A percentile compares a stretch with the other conserved stretches of the same genome.
Evolutionary conservation across 2,113 vertebrate species (phyloP).

Genomic region (Solea solea): DNA sequence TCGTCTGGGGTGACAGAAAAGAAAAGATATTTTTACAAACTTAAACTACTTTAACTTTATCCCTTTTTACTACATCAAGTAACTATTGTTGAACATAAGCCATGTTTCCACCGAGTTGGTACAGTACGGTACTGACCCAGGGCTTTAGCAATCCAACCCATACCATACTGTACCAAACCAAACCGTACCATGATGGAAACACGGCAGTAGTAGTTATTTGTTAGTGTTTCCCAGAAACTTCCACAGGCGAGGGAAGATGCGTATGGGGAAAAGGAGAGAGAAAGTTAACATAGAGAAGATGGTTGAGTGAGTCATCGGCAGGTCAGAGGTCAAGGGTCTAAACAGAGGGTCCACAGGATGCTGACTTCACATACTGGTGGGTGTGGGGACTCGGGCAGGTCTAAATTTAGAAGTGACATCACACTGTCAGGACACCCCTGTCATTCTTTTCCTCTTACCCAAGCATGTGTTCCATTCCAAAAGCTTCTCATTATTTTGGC

Average conservation of each 20-base stretch:
- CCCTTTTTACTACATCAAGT: too few species aligned
- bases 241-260: conserved; percentile 22
- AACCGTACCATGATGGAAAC: neutral
- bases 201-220: conserved; percentile 13
- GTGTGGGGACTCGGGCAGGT: conserved; percentile 17
- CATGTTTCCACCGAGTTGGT: too few species aligned
- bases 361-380: conserved; percentile 27
- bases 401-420: conserved; percentile 63
- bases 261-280: conserved; percentile 34
- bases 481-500: conserved; percentile 13
- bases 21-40: too few species aligned
- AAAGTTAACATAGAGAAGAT: conserved; percentile 42
- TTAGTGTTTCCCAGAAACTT: conserved; percentile 52
- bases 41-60: too few species aligned
- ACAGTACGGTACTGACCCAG: too few species aligned
- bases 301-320: conserved; percentile 52
- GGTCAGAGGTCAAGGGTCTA: conserved; percentile 51
- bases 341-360: conserved; percentile 41
- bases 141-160: too few species aligned
- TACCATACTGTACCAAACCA: too few species aligned
- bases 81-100: too few species aligned
- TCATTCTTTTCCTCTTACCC: conserved; percentile 12
- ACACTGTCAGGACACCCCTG: conserved; percentile 35
- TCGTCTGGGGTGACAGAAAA: too few species aligned
- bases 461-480: conserved; percentile 19